Percentiles rank a stretch among this genome's conserved stretches.
phyloP scores from a whole-genome alignment of 2,113 vertebrate genomes.

The Chionodraco myersi region DNA sequence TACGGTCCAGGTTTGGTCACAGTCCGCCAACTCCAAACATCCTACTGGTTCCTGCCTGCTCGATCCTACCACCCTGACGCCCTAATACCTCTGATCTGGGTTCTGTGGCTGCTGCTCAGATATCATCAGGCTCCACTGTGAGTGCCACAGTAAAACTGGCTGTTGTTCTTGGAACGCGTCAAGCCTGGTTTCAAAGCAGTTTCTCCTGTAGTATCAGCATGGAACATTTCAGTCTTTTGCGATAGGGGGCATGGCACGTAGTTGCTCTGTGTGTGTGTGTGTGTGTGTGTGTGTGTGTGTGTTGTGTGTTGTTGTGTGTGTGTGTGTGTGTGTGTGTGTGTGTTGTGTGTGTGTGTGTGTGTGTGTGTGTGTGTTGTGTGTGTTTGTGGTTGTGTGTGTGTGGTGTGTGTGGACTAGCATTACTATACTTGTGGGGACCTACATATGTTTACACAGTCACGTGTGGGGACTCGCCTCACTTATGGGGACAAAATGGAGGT shows the following conservation, averaged over 20 bases:
- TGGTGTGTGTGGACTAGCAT: not conserved
- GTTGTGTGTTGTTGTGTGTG: constrained; percentile 41
- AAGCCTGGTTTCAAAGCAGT: constrained; percentile 45
- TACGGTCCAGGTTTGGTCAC: constrained; percentile 25
- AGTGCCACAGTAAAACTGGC: constrained; percentile 40
- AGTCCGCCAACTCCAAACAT: constrained; percentile 51
- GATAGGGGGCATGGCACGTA: constrained; percentile 13
- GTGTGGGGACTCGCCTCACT: too few relatives aligned
- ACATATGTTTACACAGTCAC: too few relatives aligned
- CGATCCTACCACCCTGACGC: constrained; percentile 29
- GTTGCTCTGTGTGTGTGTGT: constrained; percentile 27
- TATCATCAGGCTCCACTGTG: constrained; percentile 66
- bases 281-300: constrained; percentile 30
- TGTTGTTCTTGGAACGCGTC: constrained; percentile 65
- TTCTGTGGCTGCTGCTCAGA: constrained; percentile 59
- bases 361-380: constrained; percentile 27
- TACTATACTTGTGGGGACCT: too few relatives aligned
- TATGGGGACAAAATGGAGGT: too few relatives aligned
- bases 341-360: constrained; percentile 41
- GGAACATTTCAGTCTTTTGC: constrained; percentile 51
- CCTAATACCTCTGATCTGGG: constrained; percentile 66
- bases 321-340: constrained; percentile 24
- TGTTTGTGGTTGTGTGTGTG: constrained; percentile 33
- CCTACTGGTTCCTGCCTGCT: constrained; percentile 49
- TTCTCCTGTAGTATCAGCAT: constrained; percentile 46